Percentiles rank a stretch among this genome's conserved stretches.
Evolutionary conservation across 1,140 invertebrate species (phyloP).

Genomic region (silkworm (Bombyx mori)): ASM3026992v2 NC_085126.1:1548501-1549000

Average conservation of each 20-base stretch:
- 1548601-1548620: constrained; percentile 48
- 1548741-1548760: constrained; percentile 83
- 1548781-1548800: constrained; percentile 88
- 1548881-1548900: constrained; percentile 87
- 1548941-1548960: constrained; percentile 77
- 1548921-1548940: constrained; percentile 81
- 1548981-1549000: constrained; percentile 86
- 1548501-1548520: constrained; percentile 49
- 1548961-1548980: constrained; percentile 83
- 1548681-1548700: constrained; percentile 60
- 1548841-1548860: constrained; percentile 80
- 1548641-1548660: constrained; percentile 74
- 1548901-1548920: constrained; percentile 84
- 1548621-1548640: constrained; percentile 79
- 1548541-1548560: constrained; percentile 47
- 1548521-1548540: constrained; percentile 46
- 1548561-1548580: constrained; percentile 61
- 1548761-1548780: constrained; percentile 88
- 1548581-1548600: constrained; percentile 52
- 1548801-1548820: constrained; percentile 92
- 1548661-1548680: constrained; percentile 71
- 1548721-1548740: constrained; percentile 76
- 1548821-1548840: constrained; percentile 86
- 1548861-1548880: constrained; percentile 83
- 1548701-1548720: constrained; percentile 74